phyloP scores from a whole-genome alignment of 2,888 invertebrate genomes.

The Lasioglossum figueresi region DNA sequence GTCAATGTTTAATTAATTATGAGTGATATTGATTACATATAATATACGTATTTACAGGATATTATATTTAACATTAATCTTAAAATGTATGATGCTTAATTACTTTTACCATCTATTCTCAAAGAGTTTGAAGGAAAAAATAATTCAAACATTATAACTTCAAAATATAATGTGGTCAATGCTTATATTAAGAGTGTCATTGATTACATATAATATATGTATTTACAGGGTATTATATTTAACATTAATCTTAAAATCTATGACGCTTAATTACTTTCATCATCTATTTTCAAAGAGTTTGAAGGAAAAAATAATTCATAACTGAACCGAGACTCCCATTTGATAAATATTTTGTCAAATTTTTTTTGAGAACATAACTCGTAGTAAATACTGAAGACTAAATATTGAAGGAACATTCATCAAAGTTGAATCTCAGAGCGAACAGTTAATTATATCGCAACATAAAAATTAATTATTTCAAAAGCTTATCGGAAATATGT shows the following conservation, averaged over 20 bases:
- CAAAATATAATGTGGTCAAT: slow-evolving; percentile 11
- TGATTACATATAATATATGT: slow-evolving; percentile 16
- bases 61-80: slow-evolving; percentile 17
- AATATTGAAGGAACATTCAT: not conserved
- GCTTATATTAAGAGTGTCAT: slow-evolving; percentile 14
- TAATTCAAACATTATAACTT: no score
- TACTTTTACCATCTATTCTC: not conserved
- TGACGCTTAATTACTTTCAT: not conserved
- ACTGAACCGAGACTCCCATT: not conserved
- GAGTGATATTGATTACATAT: slow-evolving; percentile 9
- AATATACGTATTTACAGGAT: slow-evolving; percentile 29
- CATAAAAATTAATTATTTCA: not conserved
- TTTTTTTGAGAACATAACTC: not conserved
- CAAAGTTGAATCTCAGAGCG: not conserved
- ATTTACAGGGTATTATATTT: slow-evolving; percentile 33
- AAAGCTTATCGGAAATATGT: slow-evolving; percentile 44
- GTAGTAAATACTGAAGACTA: not conserved
- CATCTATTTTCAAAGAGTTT: not conserved
- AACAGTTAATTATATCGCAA: not conserved
- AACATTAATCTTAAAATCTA: not conserved
- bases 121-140: not conserved
- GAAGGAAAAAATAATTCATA: not conserved
- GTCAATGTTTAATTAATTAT: slow-evolving; percentile 16
- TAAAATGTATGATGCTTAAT: not conserved
- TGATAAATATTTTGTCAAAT: not conserved